A percentile compares a stretch with the other conserved stretches of the same genome.
phyloP scores from a whole-genome alignment of 2,113 vertebrate species.

The Psilopogon haemacephalus region DNA sequence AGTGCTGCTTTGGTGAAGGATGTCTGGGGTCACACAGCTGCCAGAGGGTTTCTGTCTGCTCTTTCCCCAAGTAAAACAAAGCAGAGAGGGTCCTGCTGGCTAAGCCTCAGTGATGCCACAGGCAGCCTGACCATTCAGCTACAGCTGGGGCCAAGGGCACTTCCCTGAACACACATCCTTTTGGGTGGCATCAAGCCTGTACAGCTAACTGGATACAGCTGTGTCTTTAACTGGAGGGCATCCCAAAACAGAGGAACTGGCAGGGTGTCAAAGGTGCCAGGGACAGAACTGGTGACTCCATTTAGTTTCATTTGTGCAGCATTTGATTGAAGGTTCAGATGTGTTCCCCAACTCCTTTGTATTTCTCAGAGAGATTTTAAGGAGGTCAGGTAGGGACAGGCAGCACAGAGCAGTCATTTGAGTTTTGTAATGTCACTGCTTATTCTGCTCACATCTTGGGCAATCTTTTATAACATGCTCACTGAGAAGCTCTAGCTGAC shows the following conservation, averaged over 20 bases:
- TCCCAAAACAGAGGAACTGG: background rate
- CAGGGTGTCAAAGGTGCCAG: background rate
- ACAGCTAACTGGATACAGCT: background rate
- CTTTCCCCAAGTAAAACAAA: background rate
- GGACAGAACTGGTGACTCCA: background rate
- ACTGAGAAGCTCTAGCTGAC: background rate
- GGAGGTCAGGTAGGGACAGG: slow-evolving; percentile 47
- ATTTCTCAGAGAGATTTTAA: background rate
- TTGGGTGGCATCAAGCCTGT: background rate
- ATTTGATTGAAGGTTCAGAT: background rate
- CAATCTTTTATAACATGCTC: background rate
- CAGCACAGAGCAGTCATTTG: slow-evolving; percentile 4
- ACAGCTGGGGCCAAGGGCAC: background rate
- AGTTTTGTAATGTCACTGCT: slow-evolving; percentile 53
- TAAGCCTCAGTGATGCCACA: accelerated
- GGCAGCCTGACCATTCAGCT: background rate
- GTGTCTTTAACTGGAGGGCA: background rate
- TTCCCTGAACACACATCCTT: accelerated
- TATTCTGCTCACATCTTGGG: slow-evolving; percentile 34
- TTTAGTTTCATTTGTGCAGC: background rate
- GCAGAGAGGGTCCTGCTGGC: background rate
- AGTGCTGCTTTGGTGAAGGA: background rate
- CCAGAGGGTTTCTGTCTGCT: accelerated
- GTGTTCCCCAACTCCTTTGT: background rate
- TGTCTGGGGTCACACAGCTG: background rate